Percentiles rank a stretch among this genome's conserved stretches.
These are phyloP conservation scores for Carposina sasakii DNA, from an alignment of 1,140 invertebrate genomes.

Conservation along the genomic window DNA sequence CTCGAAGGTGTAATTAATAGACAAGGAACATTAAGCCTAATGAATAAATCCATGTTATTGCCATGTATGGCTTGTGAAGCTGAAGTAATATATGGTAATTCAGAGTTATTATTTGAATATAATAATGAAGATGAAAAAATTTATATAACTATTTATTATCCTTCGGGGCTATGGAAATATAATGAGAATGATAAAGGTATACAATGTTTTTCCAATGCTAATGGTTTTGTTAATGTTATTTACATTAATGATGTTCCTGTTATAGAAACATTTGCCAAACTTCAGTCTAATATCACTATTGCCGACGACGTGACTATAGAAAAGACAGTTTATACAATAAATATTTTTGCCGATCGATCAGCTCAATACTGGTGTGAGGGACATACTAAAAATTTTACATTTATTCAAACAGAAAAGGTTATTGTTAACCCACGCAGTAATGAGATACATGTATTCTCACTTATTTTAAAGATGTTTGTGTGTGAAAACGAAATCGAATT, in stretches of 20 bases:
- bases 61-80: slow-evolving; percentile 53
- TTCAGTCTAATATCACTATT: no score
- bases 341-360: slow-evolving; percentile 43
- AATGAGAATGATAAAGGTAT: slow-evolving; percentile 43
- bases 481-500: slow-evolving; percentile 23
- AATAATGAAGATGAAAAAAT: slow-evolving; percentile 32
- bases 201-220: slow-evolving; percentile 58
- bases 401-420: slow-evolving; percentile 50
- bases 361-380: slow-evolving; percentile 64
- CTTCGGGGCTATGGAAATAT: slow-evolving; percentile 56
- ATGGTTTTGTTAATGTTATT: slow-evolving; percentile 45
- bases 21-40: slow-evolving; percentile 35
- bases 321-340: slow-evolving; percentile 43
- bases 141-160: slow-evolving; percentile 50
- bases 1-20: slow-evolving; percentile 40
- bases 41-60: slow-evolving; percentile 21
- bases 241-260: slow-evolving; percentile 37
- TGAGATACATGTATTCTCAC: slow-evolving; percentile 49
- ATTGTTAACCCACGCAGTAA: slow-evolving; percentile 48
- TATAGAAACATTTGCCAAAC: slow-evolving; percentile 21
- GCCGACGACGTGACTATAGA: slow-evolving; percentile 21
- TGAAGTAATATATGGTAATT: slow-evolving; percentile 35
- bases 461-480: slow-evolving; percentile 35
- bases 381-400: slow-evolving; percentile 50
- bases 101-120: slow-evolving; percentile 50